Evolutionary conservation across 2,888 invertebrate species (phyloP).

Genomic region (Alitta virens): DNA sequence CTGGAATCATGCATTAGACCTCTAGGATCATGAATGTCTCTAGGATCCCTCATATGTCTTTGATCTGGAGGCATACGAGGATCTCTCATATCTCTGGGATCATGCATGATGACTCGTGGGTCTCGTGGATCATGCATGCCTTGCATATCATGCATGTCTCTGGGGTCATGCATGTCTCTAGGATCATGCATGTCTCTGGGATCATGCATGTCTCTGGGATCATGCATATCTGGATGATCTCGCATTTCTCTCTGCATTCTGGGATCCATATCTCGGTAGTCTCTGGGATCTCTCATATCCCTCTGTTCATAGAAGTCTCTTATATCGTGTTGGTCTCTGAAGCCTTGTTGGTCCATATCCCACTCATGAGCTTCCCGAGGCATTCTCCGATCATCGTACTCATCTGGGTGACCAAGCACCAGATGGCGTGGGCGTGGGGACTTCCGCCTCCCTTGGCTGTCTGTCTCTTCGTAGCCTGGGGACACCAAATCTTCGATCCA

Average conservation of each 20-base stretch:
- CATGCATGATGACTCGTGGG: background rate
- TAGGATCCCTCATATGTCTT: background rate
- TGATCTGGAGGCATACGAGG: constrained; percentile 2
- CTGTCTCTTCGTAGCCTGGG: background rate
- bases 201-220: constrained; percentile 6
- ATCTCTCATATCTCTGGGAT: constrained; percentile 6
- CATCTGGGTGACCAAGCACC: constrained; percentile 28
- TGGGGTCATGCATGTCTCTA: background rate
- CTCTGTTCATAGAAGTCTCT: background rate
- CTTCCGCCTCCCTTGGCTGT: constrained; percentile 6
- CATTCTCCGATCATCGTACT: no score
- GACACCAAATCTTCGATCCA: no score
- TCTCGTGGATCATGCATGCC: background rate
- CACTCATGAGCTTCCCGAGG: no score
- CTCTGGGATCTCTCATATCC: background rate
- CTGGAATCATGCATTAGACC: constrained; percentile 4
- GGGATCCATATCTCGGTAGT: constrained; percentile 1
- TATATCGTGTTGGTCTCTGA: background rate
- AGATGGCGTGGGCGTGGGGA: constrained; percentile 40
- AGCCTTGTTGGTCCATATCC: background rate
- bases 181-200: background rate
- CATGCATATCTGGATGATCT: background rate
- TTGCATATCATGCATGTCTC: background rate
- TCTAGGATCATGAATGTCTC: constrained; percentile 4
- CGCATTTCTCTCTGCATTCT: background rate